Conservation (phyloP, 2,888 invertebrate species). For the Capitulum mitella region DNA sequence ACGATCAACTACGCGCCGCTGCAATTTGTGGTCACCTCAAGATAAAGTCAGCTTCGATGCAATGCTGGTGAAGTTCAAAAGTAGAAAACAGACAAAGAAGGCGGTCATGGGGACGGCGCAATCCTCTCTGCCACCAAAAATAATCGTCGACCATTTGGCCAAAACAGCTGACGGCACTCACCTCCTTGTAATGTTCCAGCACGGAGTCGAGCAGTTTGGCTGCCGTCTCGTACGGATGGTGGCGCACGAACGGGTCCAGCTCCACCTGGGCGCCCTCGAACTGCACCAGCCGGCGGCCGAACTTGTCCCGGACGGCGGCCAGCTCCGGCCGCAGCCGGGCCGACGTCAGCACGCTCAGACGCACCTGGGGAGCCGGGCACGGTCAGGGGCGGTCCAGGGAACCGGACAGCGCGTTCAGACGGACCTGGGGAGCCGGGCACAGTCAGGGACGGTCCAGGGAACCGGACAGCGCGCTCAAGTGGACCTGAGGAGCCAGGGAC, state of each 20-base stretch:
- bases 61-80: no score
- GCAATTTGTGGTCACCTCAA: no score
- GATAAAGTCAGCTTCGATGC: no score
- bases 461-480: neutral
- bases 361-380: no score
- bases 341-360: slow-evolving; percentile 81
- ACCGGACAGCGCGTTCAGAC: neutral
- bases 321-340: slow-evolving; percentile 70
- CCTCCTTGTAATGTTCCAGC: slow-evolving; percentile 73
- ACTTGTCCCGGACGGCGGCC: slow-evolving; percentile 68
- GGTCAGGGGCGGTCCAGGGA: neutral
- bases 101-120: no score
- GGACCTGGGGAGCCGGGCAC: neutral
- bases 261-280: slow-evolving; percentile 96
- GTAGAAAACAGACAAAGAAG: no score
- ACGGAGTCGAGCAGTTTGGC: slow-evolving; percentile 73
- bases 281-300: slow-evolving; percentile 74
- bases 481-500: no score
- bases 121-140: no score
- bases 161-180: no score
- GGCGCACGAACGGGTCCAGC: slow-evolving; percentile 75
- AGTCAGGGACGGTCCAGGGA: no score
- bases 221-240: slow-evolving; percentile 85
- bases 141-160: no score
- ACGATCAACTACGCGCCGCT: no score